Evolutionary conservation across 2,113 vertebrate genomes (phyloP).

Genomic region (Solenodon paradoxus): DNA sequence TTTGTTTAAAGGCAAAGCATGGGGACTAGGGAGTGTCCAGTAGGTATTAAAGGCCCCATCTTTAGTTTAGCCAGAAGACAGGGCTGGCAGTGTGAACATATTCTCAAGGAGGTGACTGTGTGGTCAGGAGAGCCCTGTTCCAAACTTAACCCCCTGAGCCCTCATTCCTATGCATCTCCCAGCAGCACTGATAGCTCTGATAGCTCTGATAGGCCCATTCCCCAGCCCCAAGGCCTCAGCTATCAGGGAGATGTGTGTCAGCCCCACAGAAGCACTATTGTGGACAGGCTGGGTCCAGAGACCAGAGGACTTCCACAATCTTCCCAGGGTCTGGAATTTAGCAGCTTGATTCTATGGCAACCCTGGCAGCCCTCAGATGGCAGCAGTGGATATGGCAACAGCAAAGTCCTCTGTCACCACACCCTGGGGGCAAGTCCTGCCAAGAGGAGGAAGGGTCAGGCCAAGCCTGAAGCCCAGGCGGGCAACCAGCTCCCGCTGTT

Average conservation of each 20-base stretch:
- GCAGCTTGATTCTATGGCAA: neutral
- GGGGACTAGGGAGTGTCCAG: neutral
- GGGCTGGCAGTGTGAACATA: neutral
- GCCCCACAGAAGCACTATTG: neutral
- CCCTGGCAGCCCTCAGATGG: slow-evolving; percentile 21
- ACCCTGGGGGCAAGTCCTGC: neutral
- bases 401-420: slow-evolving; percentile 25
- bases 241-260: neutral
- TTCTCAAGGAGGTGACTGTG: neutral
- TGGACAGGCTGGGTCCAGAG: neutral
- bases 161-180: neutral
- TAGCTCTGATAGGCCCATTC: neutral
- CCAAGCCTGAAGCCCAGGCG: neutral
- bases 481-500: slow-evolving; percentile 22
- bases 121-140: neutral
- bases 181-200: neutral
- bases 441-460: slow-evolving; percentile 52
- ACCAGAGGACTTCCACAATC: neutral
- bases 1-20: neutral
- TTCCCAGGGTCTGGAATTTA: neutral
- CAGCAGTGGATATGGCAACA: neutral
- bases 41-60: neutral
- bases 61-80: neutral
- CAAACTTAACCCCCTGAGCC: neutral
- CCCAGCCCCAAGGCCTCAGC: too few relatives aligned